Percentiles rank a stretch among this genome's conserved stretches.
phyloP scores from a whole-genome alignment of 2,113 vertebrate species.

The Hyla sarda region DNA sequence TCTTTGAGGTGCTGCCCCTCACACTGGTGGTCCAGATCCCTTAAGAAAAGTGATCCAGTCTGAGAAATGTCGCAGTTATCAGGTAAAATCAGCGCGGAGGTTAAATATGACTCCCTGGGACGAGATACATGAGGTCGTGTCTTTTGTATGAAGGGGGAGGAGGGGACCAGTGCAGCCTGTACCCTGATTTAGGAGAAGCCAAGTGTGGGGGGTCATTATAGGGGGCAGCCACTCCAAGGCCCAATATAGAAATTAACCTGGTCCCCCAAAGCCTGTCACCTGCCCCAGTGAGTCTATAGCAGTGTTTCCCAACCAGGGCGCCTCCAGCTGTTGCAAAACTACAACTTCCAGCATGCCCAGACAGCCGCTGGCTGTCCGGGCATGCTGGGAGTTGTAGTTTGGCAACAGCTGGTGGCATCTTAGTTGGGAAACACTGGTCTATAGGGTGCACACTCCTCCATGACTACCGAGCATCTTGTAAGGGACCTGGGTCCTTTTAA shows the following conservation, averaged over 20 bases:
- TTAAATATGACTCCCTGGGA: not conserved
- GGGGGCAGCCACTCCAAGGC: not conserved
- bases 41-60: not conserved
- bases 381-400: too few relatives aligned
- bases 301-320: too few relatives aligned
- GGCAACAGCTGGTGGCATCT: too few relatives aligned
- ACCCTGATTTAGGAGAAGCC: too few relatives aligned
- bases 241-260: not conserved
- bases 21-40: not conserved
- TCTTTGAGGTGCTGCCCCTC: not conserved
- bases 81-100: not conserved
- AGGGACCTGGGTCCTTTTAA: not conserved
- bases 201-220: not conserved
- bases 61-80: slow-evolving; percentile 9
- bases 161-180: too few relatives aligned
- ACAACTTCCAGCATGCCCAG: too few relatives aligned
- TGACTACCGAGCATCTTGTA: not conserved
- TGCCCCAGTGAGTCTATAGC: not conserved
- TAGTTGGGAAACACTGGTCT: too few relatives aligned
- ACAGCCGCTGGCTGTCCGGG: too few relatives aligned
- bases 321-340: too few relatives aligned
- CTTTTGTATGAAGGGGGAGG: not conserved
- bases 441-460: not conserved
- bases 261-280: not conserved
- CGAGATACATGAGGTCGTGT: not conserved